Evolutionary conservation across 2,113 vertebrate species (phyloP).

Genomic region (Macrotus californicus): DNA sequence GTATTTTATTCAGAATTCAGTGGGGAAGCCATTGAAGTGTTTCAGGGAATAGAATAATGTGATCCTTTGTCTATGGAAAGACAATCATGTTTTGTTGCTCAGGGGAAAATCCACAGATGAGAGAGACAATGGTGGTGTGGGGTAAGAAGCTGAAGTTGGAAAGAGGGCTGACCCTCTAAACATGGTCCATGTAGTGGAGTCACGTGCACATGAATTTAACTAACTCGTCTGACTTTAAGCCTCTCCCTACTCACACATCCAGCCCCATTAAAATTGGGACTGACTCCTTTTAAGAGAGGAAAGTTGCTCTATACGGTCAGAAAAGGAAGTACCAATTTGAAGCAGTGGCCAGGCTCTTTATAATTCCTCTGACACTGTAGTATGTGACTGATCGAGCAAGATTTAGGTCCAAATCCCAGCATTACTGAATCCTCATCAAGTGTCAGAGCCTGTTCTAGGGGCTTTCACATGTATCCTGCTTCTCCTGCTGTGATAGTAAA

Average conservation of each 20-base stretch:
- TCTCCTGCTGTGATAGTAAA: not conserved
- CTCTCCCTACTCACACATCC: not conserved
- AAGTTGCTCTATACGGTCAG: not conserved
- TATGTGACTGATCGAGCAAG: not conserved
- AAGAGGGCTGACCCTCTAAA: not conserved
- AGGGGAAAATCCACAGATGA: not conserved
- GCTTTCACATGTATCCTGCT: not conserved
- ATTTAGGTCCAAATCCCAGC: not conserved
- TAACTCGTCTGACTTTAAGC: not conserved
- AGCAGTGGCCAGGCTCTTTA: not conserved
- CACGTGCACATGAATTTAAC: not conserved
- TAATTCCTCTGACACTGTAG: not conserved
- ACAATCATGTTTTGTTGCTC: not conserved
- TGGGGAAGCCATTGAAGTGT: not conserved
- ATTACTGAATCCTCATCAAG: not conserved
- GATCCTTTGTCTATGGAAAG: not conserved
- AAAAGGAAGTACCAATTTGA: not conserved
- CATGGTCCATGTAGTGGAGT: not conserved
- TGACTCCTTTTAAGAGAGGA: not conserved
- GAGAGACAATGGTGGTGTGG: not conserved
- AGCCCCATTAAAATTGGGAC: not conserved
- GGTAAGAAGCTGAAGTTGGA: not conserved
- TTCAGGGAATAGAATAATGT: not conserved
- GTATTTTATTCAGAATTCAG: not conserved
- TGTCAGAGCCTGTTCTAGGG: not conserved